Evolutionary conservation across 2,113 vertebrate genomes (phyloP).

Genomic region (Xiphophorus maculatus): DNA sequence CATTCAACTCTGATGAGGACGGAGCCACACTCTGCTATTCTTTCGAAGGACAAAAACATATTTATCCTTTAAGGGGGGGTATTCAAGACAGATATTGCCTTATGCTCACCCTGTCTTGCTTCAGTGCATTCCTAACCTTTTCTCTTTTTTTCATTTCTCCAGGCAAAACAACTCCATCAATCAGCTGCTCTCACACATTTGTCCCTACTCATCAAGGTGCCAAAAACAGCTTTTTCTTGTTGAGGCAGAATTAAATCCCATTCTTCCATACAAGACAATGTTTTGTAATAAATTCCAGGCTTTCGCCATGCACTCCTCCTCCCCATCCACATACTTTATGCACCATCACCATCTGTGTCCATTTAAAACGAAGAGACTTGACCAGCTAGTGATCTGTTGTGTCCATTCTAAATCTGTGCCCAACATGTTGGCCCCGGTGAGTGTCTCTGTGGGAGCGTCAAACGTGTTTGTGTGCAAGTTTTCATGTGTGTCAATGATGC

Average conservation of each 20-base stretch:
- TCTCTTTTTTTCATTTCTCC: slow-evolving; percentile 51
- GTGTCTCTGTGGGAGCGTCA: slow-evolving; percentile 15
- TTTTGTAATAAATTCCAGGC: slow-evolving; percentile 63
- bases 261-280: slow-evolving; percentile 58
- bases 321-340: slow-evolving; percentile 48
- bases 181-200: slow-evolving; percentile 43
- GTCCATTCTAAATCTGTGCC: slow-evolving; percentile 53
- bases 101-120: slow-evolving; percentile 41
- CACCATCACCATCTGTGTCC: slow-evolving; percentile 50
- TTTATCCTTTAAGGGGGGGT: slow-evolving; percentile 50
- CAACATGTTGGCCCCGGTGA: slow-evolving; percentile 31
- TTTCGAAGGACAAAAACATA: slow-evolving; percentile 60
- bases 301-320: slow-evolving; percentile 52
- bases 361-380: slow-evolving; percentile 42
- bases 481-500: slow-evolving; percentile 62
- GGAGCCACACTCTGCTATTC: slow-evolving; percentile 6
- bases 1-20: slow-evolving; percentile 35
- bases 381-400: slow-evolving; percentile 38
- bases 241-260: slow-evolving; percentile 59
- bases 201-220: slow-evolving; percentile 37
- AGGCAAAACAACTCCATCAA: slow-evolving; percentile 61
- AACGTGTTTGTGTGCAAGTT: slow-evolving; percentile 24
- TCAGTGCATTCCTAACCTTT: slow-evolving; percentile 44
- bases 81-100: slow-evolving; percentile 44
- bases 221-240: slow-evolving; percentile 47